Conservation (phyloP, 2,888 invertebrate genomes). For the Scelioninae gen. 1 region DNA sequence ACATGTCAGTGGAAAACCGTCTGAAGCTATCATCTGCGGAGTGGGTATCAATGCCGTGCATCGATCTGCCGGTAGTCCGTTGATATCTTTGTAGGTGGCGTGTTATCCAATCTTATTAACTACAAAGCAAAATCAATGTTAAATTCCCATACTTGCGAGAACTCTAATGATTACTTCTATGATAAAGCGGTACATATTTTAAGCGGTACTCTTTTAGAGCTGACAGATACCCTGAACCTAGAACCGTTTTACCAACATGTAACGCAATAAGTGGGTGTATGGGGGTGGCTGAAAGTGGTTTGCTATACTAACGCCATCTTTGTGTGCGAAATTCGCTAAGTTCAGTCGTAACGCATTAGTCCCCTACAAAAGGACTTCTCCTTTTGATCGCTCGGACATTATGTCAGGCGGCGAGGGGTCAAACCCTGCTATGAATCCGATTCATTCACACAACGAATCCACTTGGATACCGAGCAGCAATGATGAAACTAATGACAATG, state of each 20-base stretch:
- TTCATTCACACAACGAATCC: constrained; percentile 76
- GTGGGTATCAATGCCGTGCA: constrained; percentile 68
- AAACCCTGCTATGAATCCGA: constrained; percentile 73
- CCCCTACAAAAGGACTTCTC: constrained; percentile 80
- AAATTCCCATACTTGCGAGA: not conserved
- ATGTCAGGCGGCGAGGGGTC: constrained; percentile 84
- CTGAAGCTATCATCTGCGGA: constrained; percentile 14
- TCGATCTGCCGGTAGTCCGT: constrained; percentile 74
- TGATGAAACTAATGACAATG: constrained; percentile 75
- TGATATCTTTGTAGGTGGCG: constrained; percentile 73
- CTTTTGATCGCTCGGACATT: constrained; percentile 77
- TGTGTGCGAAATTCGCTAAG: constrained; percentile 64
- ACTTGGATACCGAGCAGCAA: constrained; percentile 61
- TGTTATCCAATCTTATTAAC: constrained; percentile 1
- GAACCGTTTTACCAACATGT: no score
- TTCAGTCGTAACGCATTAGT: constrained; percentile 82
- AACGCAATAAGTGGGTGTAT: constrained; percentile 64
- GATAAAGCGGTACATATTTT: no score
- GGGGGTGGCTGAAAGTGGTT: constrained; percentile 65
- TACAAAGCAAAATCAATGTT: not conserved
- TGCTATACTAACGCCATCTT: constrained; percentile 73
- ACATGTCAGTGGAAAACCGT: not conserved
- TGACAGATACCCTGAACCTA: no score
- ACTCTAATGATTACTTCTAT: no score
- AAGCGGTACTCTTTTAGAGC: no score